Evolutionary conservation across 2,888 invertebrate genomes (phyloP).

Genomic region (Neoascia interrupta): DNA sequence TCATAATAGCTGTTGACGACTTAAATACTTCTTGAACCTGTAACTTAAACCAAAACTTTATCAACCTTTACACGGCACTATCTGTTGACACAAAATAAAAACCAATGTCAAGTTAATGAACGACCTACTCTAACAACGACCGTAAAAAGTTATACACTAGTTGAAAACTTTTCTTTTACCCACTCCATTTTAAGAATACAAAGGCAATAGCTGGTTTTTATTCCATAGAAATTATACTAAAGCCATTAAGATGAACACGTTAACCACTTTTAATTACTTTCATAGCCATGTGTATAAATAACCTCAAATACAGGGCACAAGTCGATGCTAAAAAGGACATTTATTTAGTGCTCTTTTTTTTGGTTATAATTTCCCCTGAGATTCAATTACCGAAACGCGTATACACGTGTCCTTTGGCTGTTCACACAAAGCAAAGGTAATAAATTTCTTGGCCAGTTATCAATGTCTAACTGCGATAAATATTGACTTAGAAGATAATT

Average conservation of each 20-base stretch:
- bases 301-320: neutral
- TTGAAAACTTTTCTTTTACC: neutral
- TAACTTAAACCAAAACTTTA: neutral
- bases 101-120: neutral
- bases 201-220: neutral
- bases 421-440: neutral
- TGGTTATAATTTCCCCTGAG: constrained; percentile 33
- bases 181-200: neutral
- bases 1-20: too few species aligned
- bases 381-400: constrained; percentile 15
- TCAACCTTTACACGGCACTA: neutral
- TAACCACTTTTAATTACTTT: constrained; percentile 20
- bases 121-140: neutral
- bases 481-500: constrained; percentile 40
- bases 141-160: neutral
- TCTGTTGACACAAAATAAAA: neutral
- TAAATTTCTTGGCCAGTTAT: constrained; percentile 20
- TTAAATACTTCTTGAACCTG: neutral
- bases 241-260: neutral
- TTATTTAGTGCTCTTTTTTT: neutral
- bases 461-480: constrained; percentile 21
- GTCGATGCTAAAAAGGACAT: neutral
- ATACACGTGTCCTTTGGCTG: neutral
- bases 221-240: neutral
- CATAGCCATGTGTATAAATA: neutral